phyloP scores from a whole-genome alignment of 2,797 vertebrate genomes.

The Phyllotis vaccarum region DNA sequence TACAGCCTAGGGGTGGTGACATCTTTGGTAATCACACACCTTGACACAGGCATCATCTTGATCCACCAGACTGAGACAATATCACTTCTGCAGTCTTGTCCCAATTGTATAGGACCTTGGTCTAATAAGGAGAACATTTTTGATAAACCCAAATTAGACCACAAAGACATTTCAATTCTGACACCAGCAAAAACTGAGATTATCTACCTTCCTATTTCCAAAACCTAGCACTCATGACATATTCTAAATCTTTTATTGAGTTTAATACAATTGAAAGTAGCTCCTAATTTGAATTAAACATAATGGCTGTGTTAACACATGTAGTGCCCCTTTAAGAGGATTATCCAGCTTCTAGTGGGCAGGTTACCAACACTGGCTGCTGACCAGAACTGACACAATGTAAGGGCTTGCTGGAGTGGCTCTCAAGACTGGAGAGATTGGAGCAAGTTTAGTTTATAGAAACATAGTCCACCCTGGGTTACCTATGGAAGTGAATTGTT shows the following conservation, averaged over 20 bases:
- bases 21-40: neutral
- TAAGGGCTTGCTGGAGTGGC: slow-evolving; percentile 6
- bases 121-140: neutral
- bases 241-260: slow-evolving; percentile 22
- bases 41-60: neutral
- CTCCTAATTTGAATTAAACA: slow-evolving; percentile 57
- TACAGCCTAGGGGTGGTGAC: neutral
- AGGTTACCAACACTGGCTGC: slow-evolving; percentile 13
- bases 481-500: slow-evolving; percentile 29
- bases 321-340: neutral
- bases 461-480: neutral
- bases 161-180: neutral
- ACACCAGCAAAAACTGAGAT: neutral
- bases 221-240: neutral
- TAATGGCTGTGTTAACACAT: slow-evolving; percentile 44
- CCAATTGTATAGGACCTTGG: neutral
- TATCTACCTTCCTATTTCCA: neutral
- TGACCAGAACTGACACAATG: neutral
- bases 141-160: neutral
- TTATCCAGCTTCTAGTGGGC: slow-evolving; percentile 7
- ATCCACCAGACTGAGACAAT: neutral
- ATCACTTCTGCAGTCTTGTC: neutral
- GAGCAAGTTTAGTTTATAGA: slow-evolving; percentile 54
- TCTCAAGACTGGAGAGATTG: slow-evolving; percentile 47
- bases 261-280: slow-evolving; percentile 56